Conservation (phyloP, 2,113 vertebrate species). For the Axis porcinus region DNA sequence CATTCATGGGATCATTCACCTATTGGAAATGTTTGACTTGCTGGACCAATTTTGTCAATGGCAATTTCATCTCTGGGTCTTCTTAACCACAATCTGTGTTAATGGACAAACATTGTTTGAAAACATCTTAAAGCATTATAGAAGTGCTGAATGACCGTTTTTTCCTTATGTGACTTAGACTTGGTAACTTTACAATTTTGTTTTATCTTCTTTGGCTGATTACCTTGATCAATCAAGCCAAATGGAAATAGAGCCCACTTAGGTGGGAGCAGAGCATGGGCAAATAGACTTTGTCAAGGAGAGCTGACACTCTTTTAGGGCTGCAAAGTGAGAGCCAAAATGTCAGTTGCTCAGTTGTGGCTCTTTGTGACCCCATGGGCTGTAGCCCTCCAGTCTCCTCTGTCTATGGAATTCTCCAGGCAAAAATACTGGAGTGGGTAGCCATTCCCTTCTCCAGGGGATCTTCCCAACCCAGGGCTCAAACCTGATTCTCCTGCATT, state of each 20-base stretch:
- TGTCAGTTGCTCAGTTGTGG: background rate
- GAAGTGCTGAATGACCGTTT: background rate
- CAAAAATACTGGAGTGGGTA: background rate
- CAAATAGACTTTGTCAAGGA: background rate
- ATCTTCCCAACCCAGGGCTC: background rate
- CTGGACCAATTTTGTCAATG: background rate
- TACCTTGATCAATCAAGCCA: background rate
- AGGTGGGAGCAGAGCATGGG: background rate
- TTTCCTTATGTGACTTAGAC: constrained; percentile 41
- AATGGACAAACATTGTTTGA: background rate
- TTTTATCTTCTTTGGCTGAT: constrained; percentile 21
- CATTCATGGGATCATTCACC: background rate
- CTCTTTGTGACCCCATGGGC: background rate
- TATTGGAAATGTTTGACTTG: background rate
- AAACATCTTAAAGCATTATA: background rate
- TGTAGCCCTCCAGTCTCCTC: background rate
- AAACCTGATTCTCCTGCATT: background rate
- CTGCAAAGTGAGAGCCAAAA: background rate
- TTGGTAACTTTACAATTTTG: constrained; percentile 25
- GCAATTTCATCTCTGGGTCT: background rate
- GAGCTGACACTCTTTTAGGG: background rate
- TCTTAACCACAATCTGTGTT: background rate
- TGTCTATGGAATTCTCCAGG: background rate
- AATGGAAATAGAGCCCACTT: background rate
- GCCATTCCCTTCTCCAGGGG: background rate